These are phyloP conservation scores for Larimichthys polyactis DNA, from an alignment of 2,113 vertebrate genomes.

Conservation along the genomic window DNA sequence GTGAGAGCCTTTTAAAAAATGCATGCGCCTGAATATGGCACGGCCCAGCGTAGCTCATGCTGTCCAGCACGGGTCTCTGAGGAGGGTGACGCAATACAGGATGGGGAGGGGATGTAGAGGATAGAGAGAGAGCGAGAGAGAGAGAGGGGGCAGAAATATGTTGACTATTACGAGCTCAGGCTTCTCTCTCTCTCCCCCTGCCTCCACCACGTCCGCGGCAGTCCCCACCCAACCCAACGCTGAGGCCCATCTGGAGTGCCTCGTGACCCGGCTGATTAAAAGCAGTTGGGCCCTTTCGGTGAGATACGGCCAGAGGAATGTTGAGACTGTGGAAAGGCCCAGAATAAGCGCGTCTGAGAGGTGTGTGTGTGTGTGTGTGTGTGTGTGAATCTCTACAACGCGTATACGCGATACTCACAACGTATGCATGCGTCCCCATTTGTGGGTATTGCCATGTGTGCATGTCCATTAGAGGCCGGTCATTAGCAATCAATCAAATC, in stretches of 20 bases:
- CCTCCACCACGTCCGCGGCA: conserved; percentile 56
- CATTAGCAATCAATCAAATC: conserved; percentile 66
- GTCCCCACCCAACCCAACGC: conserved; percentile 76
- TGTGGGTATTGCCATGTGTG: conserved; percentile 29
- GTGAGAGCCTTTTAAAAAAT: conserved; percentile 51
- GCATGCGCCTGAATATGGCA: conserved; percentile 41
- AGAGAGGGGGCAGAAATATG: conserved; percentile 78
- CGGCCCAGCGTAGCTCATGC: conserved; percentile 43
- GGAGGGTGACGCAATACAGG: conserved; percentile 81
- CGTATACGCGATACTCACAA: conserved; percentile 33
- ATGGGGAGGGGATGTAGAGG: conserved; percentile 58
- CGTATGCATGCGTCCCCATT: conserved; percentile 29
- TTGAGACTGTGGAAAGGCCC: conserved; percentile 72
- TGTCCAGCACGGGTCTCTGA: conserved; percentile 70
- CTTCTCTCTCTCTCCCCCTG: conserved; percentile 36
- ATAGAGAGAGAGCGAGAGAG: conserved; percentile 33
- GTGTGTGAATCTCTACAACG: conserved; percentile 54
- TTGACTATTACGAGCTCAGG: conserved; percentile 75
- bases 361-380: conserved; percentile 65
- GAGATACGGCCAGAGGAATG: conserved; percentile 84
- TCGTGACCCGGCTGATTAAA: conserved; percentile 86
- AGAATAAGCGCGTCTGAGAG: conserved; percentile 63
- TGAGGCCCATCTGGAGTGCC: conserved; percentile 84
- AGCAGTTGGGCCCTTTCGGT: conserved; percentile 80
- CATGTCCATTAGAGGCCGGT: conserved; percentile 49